Conservation (phyloP, 2,797 vertebrate genomes). For the Champsocephalus esox region DNA sequence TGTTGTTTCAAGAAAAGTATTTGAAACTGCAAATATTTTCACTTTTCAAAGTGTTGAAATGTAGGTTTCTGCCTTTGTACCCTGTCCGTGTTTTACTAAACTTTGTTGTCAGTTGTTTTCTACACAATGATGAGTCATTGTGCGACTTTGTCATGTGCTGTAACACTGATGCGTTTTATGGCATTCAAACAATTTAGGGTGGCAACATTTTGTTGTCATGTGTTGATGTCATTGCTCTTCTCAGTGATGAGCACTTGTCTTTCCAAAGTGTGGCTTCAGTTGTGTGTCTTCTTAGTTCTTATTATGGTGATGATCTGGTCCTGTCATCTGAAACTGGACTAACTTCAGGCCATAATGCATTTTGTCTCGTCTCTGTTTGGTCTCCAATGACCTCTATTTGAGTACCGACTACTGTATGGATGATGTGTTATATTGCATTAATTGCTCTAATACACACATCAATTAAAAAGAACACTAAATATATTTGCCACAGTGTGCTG, state of each 20-base stretch:
- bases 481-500: conserved; percentile 27
- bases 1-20: not conserved
- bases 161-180: conserved; percentile 33
- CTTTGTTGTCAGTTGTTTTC: conserved; percentile 31
- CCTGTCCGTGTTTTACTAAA: conserved; percentile 6
- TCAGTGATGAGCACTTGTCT: conserved; percentile 19
- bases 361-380: conserved; percentile 20
- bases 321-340: conserved; percentile 27
- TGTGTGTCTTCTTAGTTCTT: conserved; percentile 20
- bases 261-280: conserved; percentile 9
- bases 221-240: conserved; percentile 20
- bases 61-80: conserved; percentile 7
- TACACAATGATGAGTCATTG: conserved; percentile 34
- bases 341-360: conserved; percentile 42
- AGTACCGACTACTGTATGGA: conserved; percentile 18
- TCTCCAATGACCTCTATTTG: conserved; percentile 18
- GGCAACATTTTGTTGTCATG: conserved; percentile 26
- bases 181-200: conserved; percentile 35
- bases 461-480: not conserved
- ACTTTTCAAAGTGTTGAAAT: not conserved
- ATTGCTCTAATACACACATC: conserved; percentile 39
- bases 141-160: conserved; percentile 28
- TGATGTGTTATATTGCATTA: conserved; percentile 37
- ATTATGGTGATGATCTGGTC: conserved; percentile 39
- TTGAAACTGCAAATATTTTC: not conserved